Evolutionary conservation across 2,113 vertebrate genomes (phyloP), one percentile per base, ranked within the genome.

Genomic region (Paraplagusia blochii): DNA sequence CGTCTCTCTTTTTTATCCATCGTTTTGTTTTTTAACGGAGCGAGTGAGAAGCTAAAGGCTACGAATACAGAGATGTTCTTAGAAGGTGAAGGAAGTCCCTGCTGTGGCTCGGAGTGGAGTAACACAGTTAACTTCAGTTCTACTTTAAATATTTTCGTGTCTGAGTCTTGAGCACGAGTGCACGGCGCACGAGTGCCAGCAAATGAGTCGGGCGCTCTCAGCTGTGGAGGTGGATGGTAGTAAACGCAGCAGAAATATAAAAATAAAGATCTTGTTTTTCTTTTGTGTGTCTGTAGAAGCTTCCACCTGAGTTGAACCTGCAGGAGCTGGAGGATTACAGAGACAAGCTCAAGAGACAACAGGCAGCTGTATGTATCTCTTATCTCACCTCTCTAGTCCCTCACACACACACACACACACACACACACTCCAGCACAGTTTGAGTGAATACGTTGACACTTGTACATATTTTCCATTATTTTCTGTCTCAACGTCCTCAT

Each of bases 291-390:
- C 38, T 76, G 35, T 79, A 99, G 97, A 95, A 95, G 78, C 93
- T 99, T 58, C 95, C 95, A 56, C 88, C 93, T 54, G 92, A 95
- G 77, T 91, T 98, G 68, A 94, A 90, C 81, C 92, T 99, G 71
- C 95, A 95, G 86, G 95, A 98, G 66, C 75, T 99, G 61, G 97
- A 98, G 68, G 93, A 95, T 1, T 92, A 95, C 77, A 92, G 94
- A 91, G 94, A 98, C 81, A 96, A 93, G 67, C 80, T 98, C 59
- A 98, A 95, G 78, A 92, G 89, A 82, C 95, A 99, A 51, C 96
- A 99, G 83, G 93, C 93, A 65, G 94, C 95, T 34, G 97, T 98
- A 84, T 94, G 96, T 93, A 53, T 39, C 22, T 49, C 10, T 0
- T 29, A 29, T 29, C 22, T 29, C 2, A 2, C 6, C 22, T 29